Base-by-base conservation (phyloP, 2,888 invertebrate genomes). In the Tholera decimalis region DNA sequence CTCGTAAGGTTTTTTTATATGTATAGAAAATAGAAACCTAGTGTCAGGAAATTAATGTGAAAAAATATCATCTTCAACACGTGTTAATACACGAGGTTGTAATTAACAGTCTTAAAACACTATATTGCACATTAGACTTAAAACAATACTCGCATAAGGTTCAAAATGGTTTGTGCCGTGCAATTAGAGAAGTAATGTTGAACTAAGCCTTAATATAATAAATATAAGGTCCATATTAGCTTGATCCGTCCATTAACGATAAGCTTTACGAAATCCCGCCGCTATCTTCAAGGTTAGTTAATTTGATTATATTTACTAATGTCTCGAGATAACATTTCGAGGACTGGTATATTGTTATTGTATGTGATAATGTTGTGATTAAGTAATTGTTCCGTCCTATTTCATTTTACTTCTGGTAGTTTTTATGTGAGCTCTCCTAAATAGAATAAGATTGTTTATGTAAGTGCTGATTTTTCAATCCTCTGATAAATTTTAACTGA, bases 161-260 rank as follows among this genome's bases (percentile, higher is more conserved):
- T 28, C 4, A 35, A 44, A 30, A 24, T 64, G 7, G 1, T 24
- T 30, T 11, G 5, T 9, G 13, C 0, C 3, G 6, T 24, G 0
- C 0, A 4, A 9, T 30, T 3, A 44, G 9, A 11, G 13, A 24
- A 0, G 3, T 24, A n/a, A 8, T 46, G 22, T 9, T 30, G 22
- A 55, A 59, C 5, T 39, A 18, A 37, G 8, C 11, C 20, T 57
- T 49, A 59, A 5, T 0, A 0, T 13, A 1, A 13, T 81, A 5
- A 0, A 86, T 85, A 62, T 92, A 89, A 88, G 65, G 80, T 77
- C 59, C 11, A 79, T 59, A 59, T 47, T 68, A 28, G 9, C 56
- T 41, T 15, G 3, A 61, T 85, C 88, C 87, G 88, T 89, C 89
- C 55, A 54, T 58, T 55, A 37, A 28, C 3, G 60, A 76, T 79